phyloP scores from a whole-genome alignment of 1,140 invertebrate species.

The Anoplophora glabripennis region DNA sequence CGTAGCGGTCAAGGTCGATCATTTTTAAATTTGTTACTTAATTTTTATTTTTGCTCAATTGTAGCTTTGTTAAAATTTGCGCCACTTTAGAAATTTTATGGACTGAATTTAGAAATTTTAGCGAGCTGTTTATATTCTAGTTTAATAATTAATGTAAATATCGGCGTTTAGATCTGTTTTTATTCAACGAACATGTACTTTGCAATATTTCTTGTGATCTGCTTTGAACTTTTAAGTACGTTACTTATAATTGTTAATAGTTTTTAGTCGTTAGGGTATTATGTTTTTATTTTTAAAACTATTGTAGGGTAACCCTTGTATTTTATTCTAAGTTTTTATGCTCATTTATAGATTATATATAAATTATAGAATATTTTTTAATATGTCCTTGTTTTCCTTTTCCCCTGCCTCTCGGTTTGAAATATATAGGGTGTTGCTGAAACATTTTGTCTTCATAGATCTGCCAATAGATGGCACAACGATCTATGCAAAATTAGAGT shows the following conservation, averaged over 20 bases:
- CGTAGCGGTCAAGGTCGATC: conserved; percentile 85
- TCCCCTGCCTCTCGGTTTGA: too few relatives aligned
- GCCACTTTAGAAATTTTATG: too few relatives aligned
- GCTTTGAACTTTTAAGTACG: neutral
- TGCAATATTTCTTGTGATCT: neutral
- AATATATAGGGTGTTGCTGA: too few relatives aligned
- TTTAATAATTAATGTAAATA: neutral
- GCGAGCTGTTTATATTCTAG: too few relatives aligned
- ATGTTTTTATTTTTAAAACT: conserved; percentile 5
- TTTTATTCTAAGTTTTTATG: neutral
- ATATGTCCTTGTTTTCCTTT: neutral
- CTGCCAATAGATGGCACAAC: too few relatives aligned
- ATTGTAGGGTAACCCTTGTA: neutral
- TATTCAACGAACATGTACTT: too few relatives aligned
- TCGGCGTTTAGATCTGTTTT: conserved; percentile 1
- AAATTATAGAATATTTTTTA: conserved; percentile 12
- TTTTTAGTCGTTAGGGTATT: conserved; percentile 8
- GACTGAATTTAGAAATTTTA: too few relatives aligned
- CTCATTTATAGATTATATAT: neutral
- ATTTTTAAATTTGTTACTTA: conserved; percentile 63
- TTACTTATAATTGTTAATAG: conserved; percentile 8
- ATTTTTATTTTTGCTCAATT: neutral
- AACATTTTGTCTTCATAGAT: too few relatives aligned
- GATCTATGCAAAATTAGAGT: too few relatives aligned
- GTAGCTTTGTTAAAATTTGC: neutral